These are phyloP conservation scores for Tenthredo livida DNA, from an alignment of 2,888 invertebrate species.

Conservation along the genomic window DNA sequence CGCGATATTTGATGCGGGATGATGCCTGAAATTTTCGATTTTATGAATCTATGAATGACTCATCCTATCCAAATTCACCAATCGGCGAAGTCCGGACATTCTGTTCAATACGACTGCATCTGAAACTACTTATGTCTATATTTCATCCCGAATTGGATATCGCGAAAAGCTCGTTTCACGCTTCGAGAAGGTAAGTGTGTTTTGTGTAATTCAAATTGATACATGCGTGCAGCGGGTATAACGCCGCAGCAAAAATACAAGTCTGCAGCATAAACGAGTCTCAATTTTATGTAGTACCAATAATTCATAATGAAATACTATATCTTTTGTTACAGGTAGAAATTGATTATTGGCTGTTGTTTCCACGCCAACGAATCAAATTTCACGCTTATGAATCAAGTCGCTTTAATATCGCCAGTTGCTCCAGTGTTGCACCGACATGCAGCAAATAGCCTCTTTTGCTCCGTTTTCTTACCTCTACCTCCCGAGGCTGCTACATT, in stretches of 20 bases:
- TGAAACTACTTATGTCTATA: not conserved
- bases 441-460: constrained; percentile 61
- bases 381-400: constrained; percentile 68
- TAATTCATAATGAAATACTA: constrained; percentile 63
- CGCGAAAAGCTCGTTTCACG: not conserved
- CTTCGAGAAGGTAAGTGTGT: not conserved
- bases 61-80: not conserved
- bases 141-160: not conserved
- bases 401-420: constrained; percentile 64
- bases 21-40: constrained; percentile 6
- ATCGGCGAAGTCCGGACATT: not conserved
- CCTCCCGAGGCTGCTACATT: constrained; percentile 2
- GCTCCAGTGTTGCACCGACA: constrained; percentile 57
- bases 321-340: constrained; percentile 62
- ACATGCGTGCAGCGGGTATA: not conserved
- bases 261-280: not conserved
- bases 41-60: not conserved
- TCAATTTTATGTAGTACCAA: constrained; percentile 55
- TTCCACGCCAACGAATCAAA: constrained; percentile 67
- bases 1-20: not conserved
- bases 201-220: not conserved
- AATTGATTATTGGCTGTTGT: constrained; percentile 68
- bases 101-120: not conserved
- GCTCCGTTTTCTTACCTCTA: constrained; percentile 43
- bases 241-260: too few relatives aligned